Base-by-base conservation (phyloP, 2,888 invertebrate genomes). In the Luperina nickerlii region DNA sequence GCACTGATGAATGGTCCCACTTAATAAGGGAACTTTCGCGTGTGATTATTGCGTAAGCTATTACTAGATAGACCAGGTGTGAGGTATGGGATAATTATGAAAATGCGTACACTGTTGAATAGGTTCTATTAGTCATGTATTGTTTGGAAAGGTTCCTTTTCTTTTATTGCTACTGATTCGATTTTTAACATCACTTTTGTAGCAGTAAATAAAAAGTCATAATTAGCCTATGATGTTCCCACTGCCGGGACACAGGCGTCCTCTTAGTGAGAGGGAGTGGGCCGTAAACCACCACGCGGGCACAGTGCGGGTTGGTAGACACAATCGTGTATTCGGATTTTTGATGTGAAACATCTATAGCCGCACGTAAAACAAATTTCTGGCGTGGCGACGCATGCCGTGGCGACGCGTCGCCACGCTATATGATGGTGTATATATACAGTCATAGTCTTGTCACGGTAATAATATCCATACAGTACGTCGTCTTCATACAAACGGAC, bases 1-100 rank as follows among this genome's bases (percentile, higher is more conserved):
- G 91, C 94, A 94, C 92, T 95, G 95, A 95, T 95, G 92, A 94
- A 95, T 95, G 91, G 81, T 85, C 73, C 70, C 71, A 79, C 74
- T 86, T 86, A 84, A 81, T 86, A 84, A 87, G 73, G 54, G 45
- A 83, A 83, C 63, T 82, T 89, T 76, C 57, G 82, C 71, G 63
- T 74, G 78, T 78, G 85, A 88, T 89, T 84, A 83, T 78, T 67
- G 62, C 67, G 62, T 78, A 65, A 82, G 75, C 78, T 69, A 80
- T 79, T 74, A 68, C 51, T 69, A 66, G 45, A 20, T 68, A 54
- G 74, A 63, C 66, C 27, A 32, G 32, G 63, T 45, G 77, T 78
- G 66, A 71, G n/a, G 27, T 60, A 32, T 66, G 60, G 24, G 51
- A 57, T 84, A 24, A 20, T 73, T 7, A 60, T 66, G 63, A 57